These are phyloP conservation scores for Ormyrus pomaceus DNA, from an alignment of 2,888 invertebrate species.

Conservation along the genomic window DNA sequence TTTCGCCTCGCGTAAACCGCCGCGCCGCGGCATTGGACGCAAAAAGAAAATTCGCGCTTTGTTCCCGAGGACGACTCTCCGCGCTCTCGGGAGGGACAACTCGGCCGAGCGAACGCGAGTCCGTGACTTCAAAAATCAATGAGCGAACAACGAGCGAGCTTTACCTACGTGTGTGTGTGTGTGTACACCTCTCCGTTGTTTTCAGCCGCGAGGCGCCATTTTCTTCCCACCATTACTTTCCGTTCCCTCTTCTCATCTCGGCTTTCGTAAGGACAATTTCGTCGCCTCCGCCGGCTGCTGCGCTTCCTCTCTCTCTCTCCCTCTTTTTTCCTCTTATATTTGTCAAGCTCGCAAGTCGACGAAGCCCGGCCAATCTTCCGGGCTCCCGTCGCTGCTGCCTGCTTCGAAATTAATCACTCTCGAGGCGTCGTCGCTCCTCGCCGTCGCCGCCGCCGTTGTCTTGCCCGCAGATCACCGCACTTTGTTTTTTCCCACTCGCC, in stretches of 20 bases:
- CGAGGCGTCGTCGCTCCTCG: not conserved
- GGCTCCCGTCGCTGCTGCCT: not conserved
- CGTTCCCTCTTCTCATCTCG: not conserved
- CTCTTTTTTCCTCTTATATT: conserved; percentile 3
- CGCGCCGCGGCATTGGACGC: too few species aligned
- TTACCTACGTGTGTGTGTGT: too few species aligned
- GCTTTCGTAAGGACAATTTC: not conserved
- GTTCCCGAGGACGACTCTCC: too few species aligned
- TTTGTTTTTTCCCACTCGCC: not conserved
- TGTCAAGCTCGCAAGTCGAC: conserved; percentile 5
- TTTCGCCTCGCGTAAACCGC: too few species aligned
- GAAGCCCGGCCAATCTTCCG: conserved; percentile 22
- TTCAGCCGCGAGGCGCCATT: too few species aligned
- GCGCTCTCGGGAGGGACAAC: too few species aligned
- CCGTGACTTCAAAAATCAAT: too few species aligned
- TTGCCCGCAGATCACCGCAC: not conserved
- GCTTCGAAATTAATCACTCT: conserved; percentile 37
- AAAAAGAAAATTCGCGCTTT: too few species aligned
- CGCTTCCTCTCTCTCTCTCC: not conserved
- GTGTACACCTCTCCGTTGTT: too few species aligned
- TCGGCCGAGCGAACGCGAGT: too few species aligned
- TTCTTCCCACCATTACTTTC: too few species aligned
- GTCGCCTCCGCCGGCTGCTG: not conserved
- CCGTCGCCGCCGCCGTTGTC: not conserved
- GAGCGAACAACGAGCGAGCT: too few species aligned